These are phyloP conservation scores for Oreochromis mossambicus DNA, from an alignment of 2,797 vertebrate genomes.

Conservation along the genomic window DNA sequence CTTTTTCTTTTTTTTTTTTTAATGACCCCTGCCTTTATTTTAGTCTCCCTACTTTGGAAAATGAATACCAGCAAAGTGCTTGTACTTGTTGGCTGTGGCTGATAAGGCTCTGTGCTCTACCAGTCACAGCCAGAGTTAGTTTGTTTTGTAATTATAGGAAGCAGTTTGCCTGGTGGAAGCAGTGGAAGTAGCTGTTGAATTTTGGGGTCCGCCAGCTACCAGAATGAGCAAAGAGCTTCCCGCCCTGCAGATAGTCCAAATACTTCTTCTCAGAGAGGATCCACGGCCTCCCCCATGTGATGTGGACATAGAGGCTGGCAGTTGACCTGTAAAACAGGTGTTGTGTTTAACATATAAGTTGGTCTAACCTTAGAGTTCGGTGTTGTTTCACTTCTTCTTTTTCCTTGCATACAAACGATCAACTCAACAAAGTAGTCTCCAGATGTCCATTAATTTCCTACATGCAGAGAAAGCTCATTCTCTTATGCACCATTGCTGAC, in stretches of 20 bases:
- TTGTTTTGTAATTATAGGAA: conserved; percentile 13
- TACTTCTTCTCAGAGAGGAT: conserved; percentile 41
- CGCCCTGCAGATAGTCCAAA: conserved; percentile 31
- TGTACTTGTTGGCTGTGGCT: conserved; percentile 1
- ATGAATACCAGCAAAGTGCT: conserved; percentile 33
- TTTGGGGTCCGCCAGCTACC: not conserved
- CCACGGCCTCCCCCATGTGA: conserved; percentile 19
- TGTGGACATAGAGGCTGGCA: conserved; percentile 32
- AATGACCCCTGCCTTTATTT: not conserved
- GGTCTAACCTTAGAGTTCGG: conserved; percentile 6
- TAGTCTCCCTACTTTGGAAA: not conserved
- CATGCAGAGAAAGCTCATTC: not conserved
- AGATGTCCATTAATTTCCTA: not conserved
- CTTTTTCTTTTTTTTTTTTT: not conserved
- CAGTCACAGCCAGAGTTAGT: not conserved
- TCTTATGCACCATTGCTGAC: not conserved
- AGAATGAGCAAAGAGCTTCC: conserved; percentile 28
- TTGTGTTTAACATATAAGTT: conserved; percentile 17
- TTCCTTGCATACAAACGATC: not conserved
- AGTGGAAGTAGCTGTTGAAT: conserved; percentile 6
- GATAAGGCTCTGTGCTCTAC: not conserved
- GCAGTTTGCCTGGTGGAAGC: not conserved
- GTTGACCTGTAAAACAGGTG: conserved; percentile 57
- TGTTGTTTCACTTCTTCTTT: not conserved
- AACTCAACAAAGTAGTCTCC: not conserved